These are phyloP conservation scores for Apodemia mormo DNA, from an alignment of 2,888 invertebrate species.

Conservation along the genomic window DNA sequence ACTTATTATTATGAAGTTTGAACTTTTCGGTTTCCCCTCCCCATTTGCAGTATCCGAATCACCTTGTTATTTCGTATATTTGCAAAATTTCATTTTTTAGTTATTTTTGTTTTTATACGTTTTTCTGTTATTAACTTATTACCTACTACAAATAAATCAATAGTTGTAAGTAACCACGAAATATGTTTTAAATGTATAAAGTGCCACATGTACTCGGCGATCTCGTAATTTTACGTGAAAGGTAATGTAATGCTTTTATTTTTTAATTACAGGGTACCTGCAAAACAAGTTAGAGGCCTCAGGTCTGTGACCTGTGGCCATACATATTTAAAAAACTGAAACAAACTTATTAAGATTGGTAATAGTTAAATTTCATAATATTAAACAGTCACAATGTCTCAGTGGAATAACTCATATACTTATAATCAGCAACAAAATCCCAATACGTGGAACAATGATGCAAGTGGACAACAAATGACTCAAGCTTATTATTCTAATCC, in stretches of 20 bases:
- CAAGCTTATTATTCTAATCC: conserved; percentile 56
- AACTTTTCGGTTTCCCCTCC: conserved; percentile 38
- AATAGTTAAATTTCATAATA: conserved; percentile 42
- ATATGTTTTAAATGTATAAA: conserved; percentile 37
- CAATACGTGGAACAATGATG: conserved; percentile 61
- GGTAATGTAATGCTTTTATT: conserved; percentile 40
- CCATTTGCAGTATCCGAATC: conserved; percentile 54
- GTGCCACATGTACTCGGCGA: conserved; percentile 55
- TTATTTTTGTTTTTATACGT: conserved; percentile 52
- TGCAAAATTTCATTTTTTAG: conserved; percentile 56
- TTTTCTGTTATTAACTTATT: conserved; percentile 51
- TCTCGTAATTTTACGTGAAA: conserved; percentile 40
- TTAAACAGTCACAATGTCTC: conserved; percentile 62
- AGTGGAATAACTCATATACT: conserved; percentile 72
- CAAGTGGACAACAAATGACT: conserved; percentile 58
- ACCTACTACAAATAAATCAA: conserved; percentile 45
- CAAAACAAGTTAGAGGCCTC: conserved; percentile 46
- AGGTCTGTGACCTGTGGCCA: conserved; percentile 75
- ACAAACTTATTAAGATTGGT: conserved; percentile 35
- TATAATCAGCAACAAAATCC: conserved; percentile 64
- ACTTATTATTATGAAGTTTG: neutral
- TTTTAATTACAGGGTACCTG: conserved; percentile 41
- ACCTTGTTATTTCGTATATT: conserved; percentile 59
- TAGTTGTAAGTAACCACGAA: conserved; percentile 53
- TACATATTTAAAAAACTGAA: conserved; percentile 35